Percentiles rank a stretch among this genome's conserved stretches.
phyloP scores from a whole-genome alignment of 2,113 vertebrate genomes.

The Petrocephalus zakoni region DNA sequence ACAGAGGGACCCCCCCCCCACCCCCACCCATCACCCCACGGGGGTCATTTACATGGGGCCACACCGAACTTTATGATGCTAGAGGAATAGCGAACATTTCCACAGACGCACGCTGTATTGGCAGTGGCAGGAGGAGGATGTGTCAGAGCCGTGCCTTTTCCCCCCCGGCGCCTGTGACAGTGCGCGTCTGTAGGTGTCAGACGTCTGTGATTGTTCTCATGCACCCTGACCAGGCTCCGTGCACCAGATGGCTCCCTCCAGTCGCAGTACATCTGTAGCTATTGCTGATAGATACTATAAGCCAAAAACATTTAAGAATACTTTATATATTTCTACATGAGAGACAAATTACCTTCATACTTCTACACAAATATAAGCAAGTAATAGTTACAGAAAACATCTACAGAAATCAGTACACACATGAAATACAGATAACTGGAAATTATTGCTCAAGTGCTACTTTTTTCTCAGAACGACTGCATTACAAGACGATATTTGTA shows the following conservation, averaged over 20 bases:
- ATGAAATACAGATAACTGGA: constrained; percentile 60
- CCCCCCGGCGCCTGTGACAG: background rate
- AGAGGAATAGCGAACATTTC: no score
- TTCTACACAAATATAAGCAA: constrained; percentile 66
- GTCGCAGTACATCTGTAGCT: background rate
- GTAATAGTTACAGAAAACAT: constrained; percentile 60
- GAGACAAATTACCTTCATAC: constrained; percentile 67
- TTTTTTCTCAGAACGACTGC: constrained; percentile 61
- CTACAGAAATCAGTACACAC: constrained; percentile 57
- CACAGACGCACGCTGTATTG: no score
- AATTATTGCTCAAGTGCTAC: constrained; percentile 75
- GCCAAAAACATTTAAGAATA: constrained; percentile 61
- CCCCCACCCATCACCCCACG: no score
- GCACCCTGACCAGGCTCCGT: background rate
- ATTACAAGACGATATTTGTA: constrained; percentile 64
- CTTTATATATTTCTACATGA: constrained; percentile 66
- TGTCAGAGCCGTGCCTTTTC: background rate
- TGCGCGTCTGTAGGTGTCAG: background rate
- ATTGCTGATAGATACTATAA: constrained; percentile 27
- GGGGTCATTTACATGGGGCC: no score
- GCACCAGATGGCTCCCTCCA: background rate
- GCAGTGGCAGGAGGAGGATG: background rate
- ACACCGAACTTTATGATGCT: no score
- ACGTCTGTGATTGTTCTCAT: background rate
- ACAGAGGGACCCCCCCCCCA: no score